Base-by-base conservation (phyloP, 2,797 vertebrate genomes). In the Crocidura indochinensis region DNA sequence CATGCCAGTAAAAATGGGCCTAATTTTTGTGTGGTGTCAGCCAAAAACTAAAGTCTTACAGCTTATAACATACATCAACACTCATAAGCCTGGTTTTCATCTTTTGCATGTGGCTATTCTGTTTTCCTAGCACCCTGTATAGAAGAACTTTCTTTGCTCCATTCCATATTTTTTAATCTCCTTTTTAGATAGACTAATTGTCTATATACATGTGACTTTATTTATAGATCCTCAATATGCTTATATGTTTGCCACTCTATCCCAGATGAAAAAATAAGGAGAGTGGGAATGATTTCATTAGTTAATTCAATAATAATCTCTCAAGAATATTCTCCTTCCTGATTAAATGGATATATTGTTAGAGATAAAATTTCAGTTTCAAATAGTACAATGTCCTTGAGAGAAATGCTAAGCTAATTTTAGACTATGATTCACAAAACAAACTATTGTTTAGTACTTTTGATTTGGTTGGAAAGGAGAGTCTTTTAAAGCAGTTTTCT, bases 351-450 rank as follows among this genome's bases (percentile, higher is more conserved):
- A 27, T 90, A 60, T 29, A 29, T 49, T 6, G 4, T 53, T 72
- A 64, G 78, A 75, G 91, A 87, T 71, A 85, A 29, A 51, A 51
- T 90, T 91, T n/a, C 51, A 9, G 38, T 93, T 83, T 82, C 62
- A 90, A 90, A 67, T 83, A 38, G 31, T n/a, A 29, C 4, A 64
- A 27, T 72, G 79, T 80, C 11, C n/a, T 53, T 71, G 53, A 84
- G 86, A 84, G 86, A 67, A 88, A 84, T 83, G 75, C 77, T 84
- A 80, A 87, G 68, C 62, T 75, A 84, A 79, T 84, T 74, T 89
- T 84, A 75, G 62, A 72, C 5, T 27, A 46, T 77, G 65, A 84
- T 24, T 95, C 62, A 88, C 38, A 84, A 90, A 94, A 71, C 46
- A 84, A 93, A 49, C 24, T 46, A 20, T 14, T 64, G 17, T 73